phyloP scores from a whole-genome alignment of 1,140 invertebrate genomes.

The Drosophila kohkoa region DNA sequence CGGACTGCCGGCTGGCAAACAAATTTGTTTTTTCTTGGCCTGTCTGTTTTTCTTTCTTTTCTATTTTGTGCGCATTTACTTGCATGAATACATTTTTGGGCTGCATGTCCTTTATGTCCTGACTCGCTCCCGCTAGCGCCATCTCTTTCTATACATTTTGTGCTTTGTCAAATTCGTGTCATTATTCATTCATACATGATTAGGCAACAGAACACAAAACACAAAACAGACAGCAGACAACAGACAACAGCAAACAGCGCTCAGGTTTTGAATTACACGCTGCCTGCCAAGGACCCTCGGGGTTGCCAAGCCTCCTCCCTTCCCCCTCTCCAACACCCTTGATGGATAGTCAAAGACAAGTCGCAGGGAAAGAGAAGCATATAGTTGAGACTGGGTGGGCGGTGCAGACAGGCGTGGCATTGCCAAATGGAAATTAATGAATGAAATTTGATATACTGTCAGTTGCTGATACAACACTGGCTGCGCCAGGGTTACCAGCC shows the following conservation, averaged over 20 bases:
- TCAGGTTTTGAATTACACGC: slow-evolving; percentile 76
- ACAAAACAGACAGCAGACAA: slow-evolving; percentile 57
- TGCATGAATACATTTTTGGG: slow-evolving; percentile 77
- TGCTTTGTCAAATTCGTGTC: slow-evolving; percentile 82
- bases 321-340: not conserved
- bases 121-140: slow-evolving; percentile 5
- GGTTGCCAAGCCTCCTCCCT: slow-evolving; percentile 24
- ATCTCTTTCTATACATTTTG: slow-evolving; percentile 50
- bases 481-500: slow-evolving; percentile 34
- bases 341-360: slow-evolving; percentile 43
- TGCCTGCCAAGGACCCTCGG: slow-evolving; percentile 28
- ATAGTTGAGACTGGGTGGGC: slow-evolving; percentile 1
- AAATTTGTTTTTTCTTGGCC: slow-evolving; percentile 38
- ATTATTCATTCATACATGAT: slow-evolving; percentile 84
- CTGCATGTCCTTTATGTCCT: slow-evolving; percentile 68
- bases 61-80: slow-evolving; percentile 66
- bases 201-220: slow-evolving; percentile 66
- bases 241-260: slow-evolving; percentile 54
- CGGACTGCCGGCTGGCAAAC: slow-evolving; percentile 33
- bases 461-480: slow-evolving; percentile 35
- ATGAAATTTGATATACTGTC: slow-evolving; percentile 82
- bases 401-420: slow-evolving; percentile 75
- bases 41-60: slow-evolving; percentile 38
- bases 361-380: not conserved
- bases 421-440: slow-evolving; percentile 83